Evolutionary conservation across 2,797 vertebrate genomes (phyloP).

Genomic region (Carapus acus): DNA sequence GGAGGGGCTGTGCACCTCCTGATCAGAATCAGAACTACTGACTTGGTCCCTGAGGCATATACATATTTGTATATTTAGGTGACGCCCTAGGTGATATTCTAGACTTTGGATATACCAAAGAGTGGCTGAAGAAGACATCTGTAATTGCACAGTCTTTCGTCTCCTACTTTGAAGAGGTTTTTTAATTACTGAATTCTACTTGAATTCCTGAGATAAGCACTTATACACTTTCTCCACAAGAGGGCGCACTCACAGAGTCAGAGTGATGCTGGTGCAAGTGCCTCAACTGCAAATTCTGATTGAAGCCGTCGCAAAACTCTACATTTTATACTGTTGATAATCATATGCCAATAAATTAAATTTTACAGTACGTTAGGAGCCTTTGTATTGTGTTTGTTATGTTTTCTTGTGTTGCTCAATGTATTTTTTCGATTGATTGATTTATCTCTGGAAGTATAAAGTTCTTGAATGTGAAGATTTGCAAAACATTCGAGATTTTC

Average conservation of each 20-base stretch:
- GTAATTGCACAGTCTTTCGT: not conserved
- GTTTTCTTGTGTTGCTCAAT: too few relatives aligned
- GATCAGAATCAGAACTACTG: too few relatives aligned
- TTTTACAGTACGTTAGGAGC: not conserved
- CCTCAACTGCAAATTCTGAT: not conserved
- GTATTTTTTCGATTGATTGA: too few relatives aligned
- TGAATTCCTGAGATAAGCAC: not conserved
- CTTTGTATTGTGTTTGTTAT: too few relatives aligned
- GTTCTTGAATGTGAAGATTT: too few relatives aligned
- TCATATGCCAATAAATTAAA: not conserved
- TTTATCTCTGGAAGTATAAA: too few relatives aligned
- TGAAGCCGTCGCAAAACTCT: not conserved
- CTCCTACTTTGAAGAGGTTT: not conserved
- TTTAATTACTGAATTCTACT: not conserved
- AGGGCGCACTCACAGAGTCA: constrained; percentile 34
- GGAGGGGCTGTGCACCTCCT: too few relatives aligned
- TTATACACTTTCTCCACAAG: constrained; percentile 39
- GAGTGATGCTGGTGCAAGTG: constrained; percentile 15
- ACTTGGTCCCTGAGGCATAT: too few relatives aligned
- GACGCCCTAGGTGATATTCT: too few relatives aligned
- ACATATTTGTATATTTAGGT: too few relatives aligned
- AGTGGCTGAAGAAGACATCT: constrained; percentile 10
- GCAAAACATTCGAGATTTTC: too few relatives aligned
- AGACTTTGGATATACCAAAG: not conserved
- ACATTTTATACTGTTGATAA: not conserved